Conservation (phyloP, 2,113 vertebrate genomes). For the Neolamprologus cancellatus region DNA sequence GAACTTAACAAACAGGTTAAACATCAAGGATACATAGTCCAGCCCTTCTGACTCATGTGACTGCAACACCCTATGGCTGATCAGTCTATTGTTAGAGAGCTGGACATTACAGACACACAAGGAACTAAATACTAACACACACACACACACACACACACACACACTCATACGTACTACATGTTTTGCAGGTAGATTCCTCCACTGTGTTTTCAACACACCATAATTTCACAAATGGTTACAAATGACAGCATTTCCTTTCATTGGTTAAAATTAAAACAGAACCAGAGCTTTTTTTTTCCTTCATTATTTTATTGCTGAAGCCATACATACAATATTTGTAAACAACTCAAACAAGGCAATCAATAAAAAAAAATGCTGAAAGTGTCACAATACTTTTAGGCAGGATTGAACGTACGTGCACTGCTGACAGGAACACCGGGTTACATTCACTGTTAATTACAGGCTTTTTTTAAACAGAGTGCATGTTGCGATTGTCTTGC, state of each 20-base stretch:
- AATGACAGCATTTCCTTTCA: not conserved
- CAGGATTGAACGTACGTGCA: conserved; percentile 11
- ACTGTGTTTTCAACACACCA: conserved; percentile 8
- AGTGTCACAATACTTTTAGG: not conserved
- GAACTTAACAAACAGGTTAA: conserved; percentile 29
- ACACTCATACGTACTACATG: not conserved
- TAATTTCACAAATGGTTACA: not conserved
- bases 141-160: not conserved
- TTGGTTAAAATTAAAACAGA: not conserved
- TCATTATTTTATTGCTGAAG: conserved; percentile 78
- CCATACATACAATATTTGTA: conserved; percentile 72
- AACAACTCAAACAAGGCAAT: conserved; percentile 67
- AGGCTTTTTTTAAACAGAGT: not conserved
- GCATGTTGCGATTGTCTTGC: not conserved
- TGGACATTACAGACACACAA: not conserved
- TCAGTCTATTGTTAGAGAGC: conserved; percentile 68
- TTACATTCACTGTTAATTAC: not conserved
- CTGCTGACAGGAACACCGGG: not conserved
- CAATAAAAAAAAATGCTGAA: not conserved
- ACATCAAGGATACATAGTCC: conserved; percentile 60
- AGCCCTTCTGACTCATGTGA: conserved; percentile 65
- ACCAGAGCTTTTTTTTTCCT: not conserved
- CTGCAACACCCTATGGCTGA: conserved; percentile 41
- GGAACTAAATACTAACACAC: not conserved
- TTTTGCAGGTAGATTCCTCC: not conserved